Conservation (phyloP, 2,797 vertebrate species). For the Trematomus bernacchii region DNA sequence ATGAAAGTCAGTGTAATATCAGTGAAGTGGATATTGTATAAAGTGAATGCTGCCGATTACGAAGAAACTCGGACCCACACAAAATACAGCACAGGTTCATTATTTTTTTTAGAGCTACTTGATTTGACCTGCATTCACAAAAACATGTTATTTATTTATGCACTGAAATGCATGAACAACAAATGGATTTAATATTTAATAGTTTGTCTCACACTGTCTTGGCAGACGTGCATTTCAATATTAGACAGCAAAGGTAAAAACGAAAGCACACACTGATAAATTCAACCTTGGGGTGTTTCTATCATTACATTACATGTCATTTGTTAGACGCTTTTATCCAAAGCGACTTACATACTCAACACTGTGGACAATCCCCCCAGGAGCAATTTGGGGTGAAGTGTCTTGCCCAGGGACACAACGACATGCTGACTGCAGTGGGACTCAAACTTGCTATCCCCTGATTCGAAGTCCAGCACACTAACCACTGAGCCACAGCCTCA, state of each 20-base stretch:
- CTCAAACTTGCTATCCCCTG: too few relatives aligned
- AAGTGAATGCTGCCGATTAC: slow-evolving; percentile 27
- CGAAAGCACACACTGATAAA: not conserved
- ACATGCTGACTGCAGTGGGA: too few relatives aligned
- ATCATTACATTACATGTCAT: not conserved
- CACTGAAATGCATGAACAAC: slow-evolving; percentile 20
- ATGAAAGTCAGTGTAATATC: slow-evolving; percentile 34
- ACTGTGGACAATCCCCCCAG: too few relatives aligned
- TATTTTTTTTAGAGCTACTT: slow-evolving; percentile 5
- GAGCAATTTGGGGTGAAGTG: too few relatives aligned
- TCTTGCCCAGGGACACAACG: too few relatives aligned
- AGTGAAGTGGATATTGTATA: slow-evolving; percentile 44
- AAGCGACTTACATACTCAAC: too few relatives aligned
- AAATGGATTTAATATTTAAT: slow-evolving; percentile 5
- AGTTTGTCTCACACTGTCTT: slow-evolving; percentile 13
- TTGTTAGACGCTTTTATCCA: too few relatives aligned
- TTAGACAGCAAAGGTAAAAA: not conserved
- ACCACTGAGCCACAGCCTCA: too few relatives aligned
- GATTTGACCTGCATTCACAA: slow-evolving; percentile 3
- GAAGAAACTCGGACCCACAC: not conserved
- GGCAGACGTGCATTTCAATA: slow-evolving; percentile 7
- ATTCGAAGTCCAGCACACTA: too few relatives aligned
- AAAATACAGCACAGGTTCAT: not conserved
- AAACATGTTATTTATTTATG: slow-evolving; percentile 1
- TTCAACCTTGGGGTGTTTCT: not conserved